Conservation (phyloP, 2,797 vertebrate genomes). For the Channallabes apus region DNA sequence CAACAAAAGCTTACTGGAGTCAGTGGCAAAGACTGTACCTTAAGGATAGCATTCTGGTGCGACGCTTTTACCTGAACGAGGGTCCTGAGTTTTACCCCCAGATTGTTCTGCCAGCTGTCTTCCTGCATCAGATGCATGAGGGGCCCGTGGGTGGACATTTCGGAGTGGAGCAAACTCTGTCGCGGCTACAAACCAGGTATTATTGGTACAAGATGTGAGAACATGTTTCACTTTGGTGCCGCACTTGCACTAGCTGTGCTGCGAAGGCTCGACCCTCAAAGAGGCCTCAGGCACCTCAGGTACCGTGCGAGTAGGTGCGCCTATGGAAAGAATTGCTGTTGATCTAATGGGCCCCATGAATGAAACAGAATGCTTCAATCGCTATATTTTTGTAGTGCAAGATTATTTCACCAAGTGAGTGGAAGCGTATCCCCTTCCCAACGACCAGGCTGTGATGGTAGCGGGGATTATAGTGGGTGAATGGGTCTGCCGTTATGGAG, state of each 20-base stretch:
- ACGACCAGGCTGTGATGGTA: slow-evolving; percentile 22
- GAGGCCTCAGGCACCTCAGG: slow-evolving; percentile 32
- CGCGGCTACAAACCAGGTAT: slow-evolving; percentile 38
- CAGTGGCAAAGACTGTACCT: slow-evolving; percentile 43
- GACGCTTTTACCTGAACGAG: slow-evolving; percentile 3
- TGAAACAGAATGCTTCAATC: slow-evolving; percentile 22
- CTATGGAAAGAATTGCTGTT: slow-evolving; percentile 25
- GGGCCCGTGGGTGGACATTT: slow-evolving; percentile 52
- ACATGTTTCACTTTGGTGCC: slow-evolving; percentile 33
- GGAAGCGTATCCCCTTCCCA: slow-evolving; percentile 12
- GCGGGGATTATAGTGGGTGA: slow-evolving; percentile 25
- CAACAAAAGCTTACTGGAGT: no score
- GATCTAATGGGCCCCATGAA: slow-evolving; percentile 50
- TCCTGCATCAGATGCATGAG: slow-evolving; percentile 50
- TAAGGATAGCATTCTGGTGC: slow-evolving; percentile 19
- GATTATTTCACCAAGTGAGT: slow-evolving; percentile 36
- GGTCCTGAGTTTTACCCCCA: slow-evolving; percentile 42
- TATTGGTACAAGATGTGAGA: slow-evolving; percentile 50
- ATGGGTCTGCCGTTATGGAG: slow-evolving; percentile 22
- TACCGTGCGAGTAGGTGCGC: not conserved
- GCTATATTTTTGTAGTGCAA: slow-evolving; percentile 27
- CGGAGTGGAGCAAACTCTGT: slow-evolving; percentile 14
- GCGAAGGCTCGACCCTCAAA: slow-evolving; percentile 23
- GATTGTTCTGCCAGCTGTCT: slow-evolving; percentile 22
- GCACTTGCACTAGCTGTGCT: slow-evolving; percentile 40